A percentile compares a stretch with the other conserved stretches of the same genome.
phyloP scores from a whole-genome alignment of 2,888 invertebrate genomes.

The Lordiphosa andalusiaca region DNA sequence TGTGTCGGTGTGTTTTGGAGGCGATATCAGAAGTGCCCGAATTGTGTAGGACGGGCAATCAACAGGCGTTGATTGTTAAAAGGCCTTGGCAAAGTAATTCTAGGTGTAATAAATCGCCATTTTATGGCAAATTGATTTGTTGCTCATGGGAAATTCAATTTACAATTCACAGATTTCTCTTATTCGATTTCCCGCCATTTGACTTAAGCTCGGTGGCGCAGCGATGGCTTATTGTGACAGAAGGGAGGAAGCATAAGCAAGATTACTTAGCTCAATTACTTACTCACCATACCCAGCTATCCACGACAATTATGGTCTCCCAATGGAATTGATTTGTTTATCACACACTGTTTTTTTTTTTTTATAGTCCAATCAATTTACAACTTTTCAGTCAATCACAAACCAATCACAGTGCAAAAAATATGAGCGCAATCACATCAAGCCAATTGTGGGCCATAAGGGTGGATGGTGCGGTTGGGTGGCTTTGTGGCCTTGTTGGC shows the following conservation, averaged over 20 bases:
- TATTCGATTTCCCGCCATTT: slow-evolving; percentile 32
- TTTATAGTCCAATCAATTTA: slow-evolving; percentile 55
- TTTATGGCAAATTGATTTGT: slow-evolving; percentile 41
- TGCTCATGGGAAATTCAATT: slow-evolving; percentile 47
- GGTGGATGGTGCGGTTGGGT: slow-evolving; percentile 6
- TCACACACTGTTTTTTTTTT: slow-evolving; percentile 33
- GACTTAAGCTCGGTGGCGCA: no score
- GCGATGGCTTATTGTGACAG: no score
- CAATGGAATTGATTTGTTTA: slow-evolving; percentile 43
- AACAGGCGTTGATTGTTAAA: slow-evolving; percentile 5
- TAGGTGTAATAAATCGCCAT: slow-evolving; percentile 30
- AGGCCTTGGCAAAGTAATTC: slow-evolving; percentile 18
- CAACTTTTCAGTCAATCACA: slow-evolving; percentile 61
- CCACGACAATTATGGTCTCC: not conserved
- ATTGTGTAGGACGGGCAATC: not conserved
- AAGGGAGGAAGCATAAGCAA: no score
- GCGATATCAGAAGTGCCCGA: slow-evolving; percentile 29
- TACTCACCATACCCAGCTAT: no score
- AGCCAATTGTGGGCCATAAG: slow-evolving; percentile 52
- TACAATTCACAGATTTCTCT: slow-evolving; percentile 32
- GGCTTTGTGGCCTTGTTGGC: slow-evolving; percentile 46
- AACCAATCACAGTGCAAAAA: slow-evolving; percentile 50
- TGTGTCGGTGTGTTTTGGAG: slow-evolving; percentile 24
- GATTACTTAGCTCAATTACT: no score
- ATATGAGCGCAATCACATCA: slow-evolving; percentile 56